A percentile compares a stretch with the other conserved stretches of the same genome.
phyloP scores from a whole-genome alignment of 2,797 vertebrate species.

The Halcyon leucocephala region DNA sequence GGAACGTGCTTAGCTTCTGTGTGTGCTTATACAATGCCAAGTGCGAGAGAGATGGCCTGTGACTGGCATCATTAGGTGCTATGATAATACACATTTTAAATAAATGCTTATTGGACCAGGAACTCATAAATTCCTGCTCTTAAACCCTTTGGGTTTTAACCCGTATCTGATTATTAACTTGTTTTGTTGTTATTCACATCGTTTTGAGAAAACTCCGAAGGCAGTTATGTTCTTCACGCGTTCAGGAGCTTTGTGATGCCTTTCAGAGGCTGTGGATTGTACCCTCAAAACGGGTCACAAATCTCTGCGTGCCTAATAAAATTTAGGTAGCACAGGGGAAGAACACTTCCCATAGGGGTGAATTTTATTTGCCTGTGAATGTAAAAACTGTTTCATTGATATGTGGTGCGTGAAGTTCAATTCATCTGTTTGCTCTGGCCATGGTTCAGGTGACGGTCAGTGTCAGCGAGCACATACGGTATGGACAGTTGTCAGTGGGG shows the following conservation, averaged over 20 bases:
- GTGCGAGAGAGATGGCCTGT: neutral
- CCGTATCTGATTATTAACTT: neutral
- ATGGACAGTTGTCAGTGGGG: neutral
- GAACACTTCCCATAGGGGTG: neutral
- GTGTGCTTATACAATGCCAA: neutral
- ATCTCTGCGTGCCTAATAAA: neutral
- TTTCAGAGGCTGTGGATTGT: neutral
- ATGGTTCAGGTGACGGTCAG: neutral
- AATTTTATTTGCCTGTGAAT: neutral
- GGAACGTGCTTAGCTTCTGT: neutral
- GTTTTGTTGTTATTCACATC: conserved; percentile 12
- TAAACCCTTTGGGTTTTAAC: neutral
- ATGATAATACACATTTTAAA: neutral
- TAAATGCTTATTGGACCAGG: neutral
- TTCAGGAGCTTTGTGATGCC: neutral
- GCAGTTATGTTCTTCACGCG: neutral
- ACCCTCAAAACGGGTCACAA: neutral
- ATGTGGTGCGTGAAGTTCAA: neutral
- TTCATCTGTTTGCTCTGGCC: neutral
- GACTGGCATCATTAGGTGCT: neutral
- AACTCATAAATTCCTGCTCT: neutral
- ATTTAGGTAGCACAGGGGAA: neutral
- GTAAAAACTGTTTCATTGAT: neutral
- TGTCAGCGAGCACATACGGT: neutral
- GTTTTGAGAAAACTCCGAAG: neutral